phyloP scores from a whole-genome alignment of 2,888 invertebrate species.

The Pheosia gnoma region DNA sequence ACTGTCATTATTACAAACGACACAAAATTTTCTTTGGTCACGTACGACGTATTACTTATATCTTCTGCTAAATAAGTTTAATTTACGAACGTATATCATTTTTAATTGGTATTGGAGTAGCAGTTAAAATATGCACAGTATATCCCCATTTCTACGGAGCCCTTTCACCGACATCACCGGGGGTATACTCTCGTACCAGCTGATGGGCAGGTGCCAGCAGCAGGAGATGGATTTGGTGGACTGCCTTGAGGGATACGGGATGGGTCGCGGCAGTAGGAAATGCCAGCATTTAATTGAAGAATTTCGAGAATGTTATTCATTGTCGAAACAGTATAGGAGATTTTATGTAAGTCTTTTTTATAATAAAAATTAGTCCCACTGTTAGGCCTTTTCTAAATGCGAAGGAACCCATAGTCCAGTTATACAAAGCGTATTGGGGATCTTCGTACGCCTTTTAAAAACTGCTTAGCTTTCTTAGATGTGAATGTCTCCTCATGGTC shows the following conservation, averaged over 20 bases:
- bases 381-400: too few relatives aligned
- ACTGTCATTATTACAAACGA: too few relatives aligned
- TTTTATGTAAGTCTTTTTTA: constrained; percentile 67
- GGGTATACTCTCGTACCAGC: constrained; percentile 85
- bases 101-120: background rate
- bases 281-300: constrained; percentile 86
- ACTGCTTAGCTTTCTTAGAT: too few relatives aligned
- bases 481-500: too few relatives aligned
- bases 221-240: constrained; percentile 88
- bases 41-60: too few relatives aligned
- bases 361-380: too few relatives aligned
- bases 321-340: constrained; percentile 83
- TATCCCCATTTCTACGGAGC: constrained; percentile 85
- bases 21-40: too few relatives aligned
- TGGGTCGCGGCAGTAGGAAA: constrained; percentile 81
- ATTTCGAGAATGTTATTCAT: constrained; percentile 86
- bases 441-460: too few relatives aligned
- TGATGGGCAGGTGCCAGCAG: constrained; percentile 84
- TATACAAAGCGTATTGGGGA: too few relatives aligned
- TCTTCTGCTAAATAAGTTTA: too few relatives aligned
- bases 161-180: constrained; percentile 89
- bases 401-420: too few relatives aligned
- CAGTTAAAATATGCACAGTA: constrained; percentile 35
- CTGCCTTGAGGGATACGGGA: constrained; percentile 91
- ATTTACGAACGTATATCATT: background rate